A percentile compares a stretch with the other conserved stretches of the same genome.
Evolutionary conservation across 2,113 vertebrate genomes (phyloP).

Genomic region (Meles meles): DNA sequence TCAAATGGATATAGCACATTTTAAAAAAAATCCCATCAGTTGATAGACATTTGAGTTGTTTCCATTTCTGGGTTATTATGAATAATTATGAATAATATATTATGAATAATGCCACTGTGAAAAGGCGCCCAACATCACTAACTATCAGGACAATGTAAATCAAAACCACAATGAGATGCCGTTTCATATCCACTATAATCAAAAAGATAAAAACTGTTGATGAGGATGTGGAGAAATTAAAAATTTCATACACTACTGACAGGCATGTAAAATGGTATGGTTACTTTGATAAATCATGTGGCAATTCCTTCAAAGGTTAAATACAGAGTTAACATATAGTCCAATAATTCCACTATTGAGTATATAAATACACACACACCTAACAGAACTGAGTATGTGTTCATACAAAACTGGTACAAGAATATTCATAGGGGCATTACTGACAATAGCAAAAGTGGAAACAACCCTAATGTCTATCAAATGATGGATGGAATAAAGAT

Average conservation of each 20-base stretch:
- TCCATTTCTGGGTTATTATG: conserved; percentile 12
- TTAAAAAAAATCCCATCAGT: background rate
- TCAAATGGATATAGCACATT: background rate
- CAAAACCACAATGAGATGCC: background rate
- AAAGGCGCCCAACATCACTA: background rate
- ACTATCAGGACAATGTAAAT: background rate
- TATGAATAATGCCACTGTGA: background rate
- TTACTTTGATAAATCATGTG: background rate
- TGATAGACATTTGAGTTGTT: background rate
- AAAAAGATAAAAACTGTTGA: background rate
- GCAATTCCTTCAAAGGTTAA: conserved; percentile 6
- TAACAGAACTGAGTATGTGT: background rate
- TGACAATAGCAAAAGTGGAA: background rate
- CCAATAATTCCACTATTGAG: background rate
- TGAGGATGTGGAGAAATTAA: background rate
- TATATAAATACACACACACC: too few species aligned
- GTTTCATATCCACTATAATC: background rate
- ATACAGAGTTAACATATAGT: background rate
- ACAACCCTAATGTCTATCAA: background rate
- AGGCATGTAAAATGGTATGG: background rate
- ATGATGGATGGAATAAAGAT: background rate
- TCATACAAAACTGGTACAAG: background rate
- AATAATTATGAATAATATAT: too few species aligned
- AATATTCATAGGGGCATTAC: background rate
- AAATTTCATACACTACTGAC: background rate